Base-by-base conservation (phyloP, 2,888 invertebrate genomes). In the Choreutis nemorana region DNA sequence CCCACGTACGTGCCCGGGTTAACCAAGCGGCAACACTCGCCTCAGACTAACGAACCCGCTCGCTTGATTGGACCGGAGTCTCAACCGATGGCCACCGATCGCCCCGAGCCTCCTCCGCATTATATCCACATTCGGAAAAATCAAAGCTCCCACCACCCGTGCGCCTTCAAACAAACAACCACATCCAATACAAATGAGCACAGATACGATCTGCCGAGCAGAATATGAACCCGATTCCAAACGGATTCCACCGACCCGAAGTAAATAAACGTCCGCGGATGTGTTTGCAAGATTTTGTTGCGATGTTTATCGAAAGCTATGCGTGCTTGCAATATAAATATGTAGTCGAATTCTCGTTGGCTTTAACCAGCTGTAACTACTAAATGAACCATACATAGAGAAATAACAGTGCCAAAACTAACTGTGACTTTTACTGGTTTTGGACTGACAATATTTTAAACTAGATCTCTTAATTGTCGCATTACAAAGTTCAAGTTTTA, bases 91-190 rank as follows among this genome's bases (percentile, higher is more conserved):
- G 41, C 37, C 48, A 48, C 37, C 55, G 64, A 62, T 67, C 59
- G 72, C 68, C 65, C 54, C 52, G 48, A 50, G 64, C 60, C 46
- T 53, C 59, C 57, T 57, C 62, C 63, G 64, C 70, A 77, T 77
- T 73, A 73, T 65, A 66, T 67, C 64, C 64, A 63, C 63, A 73
- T 73, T 59, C 68, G 64, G 73, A 78, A 75, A 78, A 78, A 77
- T 77, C 77, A 77, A 71, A 73, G 72, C 72, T 59, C 53, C 55
- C 51, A 49, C 55, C 56, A 56, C 63, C 63, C 68, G 70, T 67
- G 62, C 62, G 64, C 66, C 65, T 67, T 66, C 66, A 72, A 73
- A 73, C 70, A 75, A 72, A 75, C 68, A 75, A 46, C 64, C 53
- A 44, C 67, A 53, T 52, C 66, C 73, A 73, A 78, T 77, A 78